A percentile compares a stretch with the other conserved stretches of the same genome.
Evolutionary conservation across 2,888 invertebrate species (phyloP).

Genomic region (Morpho achilles): DNA sequence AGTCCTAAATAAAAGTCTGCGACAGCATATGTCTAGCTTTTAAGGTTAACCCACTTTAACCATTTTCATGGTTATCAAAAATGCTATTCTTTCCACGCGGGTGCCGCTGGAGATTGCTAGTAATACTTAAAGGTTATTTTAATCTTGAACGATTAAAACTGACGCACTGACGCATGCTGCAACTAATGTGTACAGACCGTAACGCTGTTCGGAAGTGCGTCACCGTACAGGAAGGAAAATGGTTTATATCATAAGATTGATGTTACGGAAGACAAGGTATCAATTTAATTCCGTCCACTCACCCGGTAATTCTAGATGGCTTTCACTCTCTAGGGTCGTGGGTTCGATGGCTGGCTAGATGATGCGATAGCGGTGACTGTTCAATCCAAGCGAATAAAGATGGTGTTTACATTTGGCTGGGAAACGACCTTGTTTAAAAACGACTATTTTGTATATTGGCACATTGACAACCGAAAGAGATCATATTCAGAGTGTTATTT

Average conservation of each 20-base stretch:
- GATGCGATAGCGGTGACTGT: slow-evolving; percentile 31
- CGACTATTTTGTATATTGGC: no score
- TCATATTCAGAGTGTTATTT: no score
- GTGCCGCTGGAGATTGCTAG: no score
- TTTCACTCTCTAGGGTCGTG: slow-evolving; percentile 53
- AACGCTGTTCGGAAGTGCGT: slow-evolving; percentile 1
- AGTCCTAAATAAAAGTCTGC: no score
- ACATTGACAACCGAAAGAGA: no score
- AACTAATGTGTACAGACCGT: background rate
- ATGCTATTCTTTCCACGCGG: no score
- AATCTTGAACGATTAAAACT: no score
- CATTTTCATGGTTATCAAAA: no score
- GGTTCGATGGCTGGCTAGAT: slow-evolving; percentile 50
- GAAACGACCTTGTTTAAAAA: background rate
- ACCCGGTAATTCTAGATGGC: slow-evolving; percentile 48
- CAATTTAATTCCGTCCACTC: slow-evolving; percentile 31
- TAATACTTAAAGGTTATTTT: no score
- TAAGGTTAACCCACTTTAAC: no score
- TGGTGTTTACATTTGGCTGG: slow-evolving; percentile 4
- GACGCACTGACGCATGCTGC: no score
- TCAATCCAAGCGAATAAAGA: slow-evolving; percentile 38
- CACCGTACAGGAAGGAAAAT: slow-evolving; percentile 18
- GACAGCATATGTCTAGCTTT: no score
- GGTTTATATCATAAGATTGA: slow-evolving; percentile 16
- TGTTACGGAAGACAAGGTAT: slow-evolving; percentile 30